These are phyloP conservation scores for Melolontha melolontha DNA, from an alignment of 2,888 invertebrate species.

Conservation along the genomic window DNA sequence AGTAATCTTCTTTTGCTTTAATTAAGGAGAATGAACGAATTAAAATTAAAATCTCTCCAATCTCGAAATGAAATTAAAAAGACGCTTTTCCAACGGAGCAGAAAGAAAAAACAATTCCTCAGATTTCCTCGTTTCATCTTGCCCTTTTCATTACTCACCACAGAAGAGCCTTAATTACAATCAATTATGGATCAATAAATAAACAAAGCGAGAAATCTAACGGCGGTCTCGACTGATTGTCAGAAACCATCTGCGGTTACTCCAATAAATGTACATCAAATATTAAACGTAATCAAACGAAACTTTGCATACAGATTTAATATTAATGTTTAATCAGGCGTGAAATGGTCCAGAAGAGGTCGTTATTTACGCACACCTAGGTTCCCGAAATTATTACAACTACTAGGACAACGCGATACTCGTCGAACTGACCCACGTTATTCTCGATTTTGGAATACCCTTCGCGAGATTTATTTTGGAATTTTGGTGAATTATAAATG, in stretches of 20 bases:
- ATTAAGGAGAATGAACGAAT: too few species aligned
- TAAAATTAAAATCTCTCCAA: too few species aligned
- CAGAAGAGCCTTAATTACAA: too few species aligned
- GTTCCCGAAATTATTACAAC: neutral
- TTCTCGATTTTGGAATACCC: neutral
- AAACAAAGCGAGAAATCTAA: too few species aligned
- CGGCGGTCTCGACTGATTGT: neutral
- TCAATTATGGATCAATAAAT: too few species aligned
- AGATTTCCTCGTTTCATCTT: too few species aligned
- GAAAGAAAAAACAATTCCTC: too few species aligned
- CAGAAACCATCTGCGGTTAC: neutral
- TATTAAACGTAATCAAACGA: constrained; percentile 28
- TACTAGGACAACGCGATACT: neutral
- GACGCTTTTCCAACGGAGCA: too few species aligned
- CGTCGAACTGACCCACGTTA: neutral
- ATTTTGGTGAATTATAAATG: constrained; percentile 22
- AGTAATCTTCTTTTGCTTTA: too few species aligned
- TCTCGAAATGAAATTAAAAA: too few species aligned
- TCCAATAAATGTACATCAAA: neutral
- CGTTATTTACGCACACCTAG: neutral
- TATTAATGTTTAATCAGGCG: constrained; percentile 9
- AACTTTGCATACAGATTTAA: constrained; percentile 20
- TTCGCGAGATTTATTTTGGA: neutral
- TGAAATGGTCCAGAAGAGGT: neutral
- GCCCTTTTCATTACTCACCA: too few species aligned